Base-by-base conservation (phyloP, 2,888 invertebrate genomes). In the Nezara viridula region DNA sequence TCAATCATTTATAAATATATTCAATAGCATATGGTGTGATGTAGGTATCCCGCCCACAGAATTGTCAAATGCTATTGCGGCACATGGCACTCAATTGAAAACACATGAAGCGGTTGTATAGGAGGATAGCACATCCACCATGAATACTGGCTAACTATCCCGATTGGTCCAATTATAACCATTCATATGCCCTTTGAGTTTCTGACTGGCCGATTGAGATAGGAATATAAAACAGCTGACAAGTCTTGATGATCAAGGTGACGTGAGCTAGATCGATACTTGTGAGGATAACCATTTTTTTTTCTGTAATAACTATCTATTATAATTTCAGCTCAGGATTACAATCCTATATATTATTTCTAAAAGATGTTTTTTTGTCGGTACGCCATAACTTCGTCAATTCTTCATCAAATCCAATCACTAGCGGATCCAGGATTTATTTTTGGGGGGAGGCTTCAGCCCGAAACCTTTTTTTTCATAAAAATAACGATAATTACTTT, bases 61-160 rank as follows among this genome's bases (percentile, higher is more conserved):
- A 60, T 0, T 32, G 19, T 32, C 16, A 19, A 66, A 66, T 66
- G 32, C 32, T 32, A 66, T 66, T 66, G 19, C 66, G 7, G 19
- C 32, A 32, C 37, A 66, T 66, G 66, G 32, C 32, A 2, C 66
- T 32, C 32, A 66, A 66, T 14, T 1, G 66, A 60, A 66, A 32
- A 66, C 32, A 66, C 66, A 32, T 7, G 66, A 32, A 14, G 6
- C 6, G 66, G 32, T 7, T 66, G 66, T 66, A 32, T 66, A 66
- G 66, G 66, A 66, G 66, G 32, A 32, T 19, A 66, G 32, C 66
- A 32, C 27, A 37, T 1, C 14, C 16, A 16, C 32, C 16, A 32
- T 66, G 66, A 66, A 66, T 66, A 66, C 66, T 16, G 66, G 32
- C 66, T 66, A 66, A 66, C 66, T 66, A 66, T 66, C 14, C 66